These are phyloP conservation scores for Drosophila prostipennis DNA, from an alignment of 2,888 invertebrate genomes.

Conservation along the genomic window DNA sequence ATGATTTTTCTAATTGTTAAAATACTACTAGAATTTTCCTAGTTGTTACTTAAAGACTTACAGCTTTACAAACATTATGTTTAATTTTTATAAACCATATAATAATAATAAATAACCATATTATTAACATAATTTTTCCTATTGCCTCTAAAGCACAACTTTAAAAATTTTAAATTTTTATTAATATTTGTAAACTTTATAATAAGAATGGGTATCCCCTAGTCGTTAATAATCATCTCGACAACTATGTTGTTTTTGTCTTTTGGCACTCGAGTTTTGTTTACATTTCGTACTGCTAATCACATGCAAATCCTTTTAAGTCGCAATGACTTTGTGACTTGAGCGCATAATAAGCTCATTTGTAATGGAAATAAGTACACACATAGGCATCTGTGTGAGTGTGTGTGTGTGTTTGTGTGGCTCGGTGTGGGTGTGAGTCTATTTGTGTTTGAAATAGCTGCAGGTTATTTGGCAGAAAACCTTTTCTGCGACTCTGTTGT, in stretches of 20 bases:
- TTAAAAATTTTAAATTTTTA: no score
- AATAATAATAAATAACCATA: no score
- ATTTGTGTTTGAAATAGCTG: constrained; percentile 70
- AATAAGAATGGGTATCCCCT: neutral
- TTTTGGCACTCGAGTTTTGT: constrained; percentile 70
- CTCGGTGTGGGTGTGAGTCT: constrained; percentile 15
- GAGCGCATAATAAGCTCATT: constrained; percentile 80
- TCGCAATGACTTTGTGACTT: constrained; percentile 79
- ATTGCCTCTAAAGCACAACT: no score
- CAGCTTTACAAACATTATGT: no score
- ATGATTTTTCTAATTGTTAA: neutral
- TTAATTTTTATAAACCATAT: no score
- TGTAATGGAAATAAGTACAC: constrained; percentile 69
- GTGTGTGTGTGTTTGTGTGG: constrained; percentile 21
- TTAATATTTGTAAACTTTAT: no score
- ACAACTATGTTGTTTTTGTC: constrained; percentile 47
- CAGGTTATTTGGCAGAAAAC: constrained; percentile 74
- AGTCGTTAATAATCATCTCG: neutral
- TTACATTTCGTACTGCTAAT: constrained; percentile 75
- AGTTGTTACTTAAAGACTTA: no score
- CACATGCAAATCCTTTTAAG: constrained; percentile 80
- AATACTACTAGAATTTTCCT: no score
- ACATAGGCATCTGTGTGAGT: constrained; percentile 9
- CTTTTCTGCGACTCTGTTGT: constrained; percentile 60
- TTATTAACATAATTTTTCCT: no score